A percentile compares a stretch with the other conserved stretches of the same genome.
Conservation (phyloP, 2,113 vertebrate genomes). For the Petroica traversi region DNA sequence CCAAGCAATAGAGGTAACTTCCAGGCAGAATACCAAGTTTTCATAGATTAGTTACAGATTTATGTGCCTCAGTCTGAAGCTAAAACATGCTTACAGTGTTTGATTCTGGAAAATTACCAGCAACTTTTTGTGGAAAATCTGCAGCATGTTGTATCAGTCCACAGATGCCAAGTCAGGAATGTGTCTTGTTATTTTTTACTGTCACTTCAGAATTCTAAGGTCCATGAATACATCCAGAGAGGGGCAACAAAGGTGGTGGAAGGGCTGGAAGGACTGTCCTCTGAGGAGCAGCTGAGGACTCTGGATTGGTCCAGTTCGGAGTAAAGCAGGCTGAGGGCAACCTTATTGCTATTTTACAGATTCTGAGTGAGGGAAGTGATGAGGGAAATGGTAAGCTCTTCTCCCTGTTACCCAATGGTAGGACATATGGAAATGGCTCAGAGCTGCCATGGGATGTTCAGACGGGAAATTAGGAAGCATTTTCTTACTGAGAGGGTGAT, state of each 20-base stretch:
- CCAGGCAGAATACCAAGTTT: neutral
- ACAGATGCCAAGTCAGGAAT: neutral
- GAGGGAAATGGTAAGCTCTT: neutral
- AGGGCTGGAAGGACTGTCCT: neutral
- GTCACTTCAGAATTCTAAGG: neutral
- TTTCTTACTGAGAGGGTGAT: neutral
- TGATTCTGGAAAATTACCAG: neutral
- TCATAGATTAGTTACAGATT: neutral
- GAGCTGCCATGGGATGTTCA: neutral
- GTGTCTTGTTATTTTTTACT: neutral
- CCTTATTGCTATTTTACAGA: neutral
- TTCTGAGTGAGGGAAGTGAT: neutral
- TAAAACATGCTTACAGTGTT: neutral
- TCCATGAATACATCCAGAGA: neutral
- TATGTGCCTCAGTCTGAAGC: neutral
- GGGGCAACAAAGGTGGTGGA: neutral
- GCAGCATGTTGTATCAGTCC: neutral
- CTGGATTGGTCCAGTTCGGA: neutral
- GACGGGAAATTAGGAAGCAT: neutral
- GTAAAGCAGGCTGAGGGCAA: neutral
- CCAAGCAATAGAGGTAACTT: conserved; percentile 79
- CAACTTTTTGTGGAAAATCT: neutral
- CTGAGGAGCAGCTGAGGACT: neutral
- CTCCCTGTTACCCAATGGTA: neutral
- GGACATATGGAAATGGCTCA: neutral